phyloP scores from a whole-genome alignment of 2,113 vertebrate genomes.

The Muscicapa adusta region DNA sequence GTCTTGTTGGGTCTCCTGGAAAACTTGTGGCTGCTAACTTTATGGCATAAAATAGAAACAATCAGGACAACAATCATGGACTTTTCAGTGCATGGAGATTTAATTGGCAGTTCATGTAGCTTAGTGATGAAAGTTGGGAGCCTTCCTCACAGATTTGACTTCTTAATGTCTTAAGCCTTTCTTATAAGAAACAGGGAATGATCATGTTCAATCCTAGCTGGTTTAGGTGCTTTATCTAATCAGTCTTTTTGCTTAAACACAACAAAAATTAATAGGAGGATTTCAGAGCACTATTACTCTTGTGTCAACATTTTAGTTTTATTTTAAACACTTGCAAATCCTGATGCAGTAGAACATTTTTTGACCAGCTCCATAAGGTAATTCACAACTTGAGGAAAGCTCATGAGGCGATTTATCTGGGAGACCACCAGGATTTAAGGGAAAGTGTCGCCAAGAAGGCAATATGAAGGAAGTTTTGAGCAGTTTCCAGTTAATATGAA shows the following conservation, averaged over 20 bases:
- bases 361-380: not conserved
- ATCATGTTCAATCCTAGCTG: not conserved
- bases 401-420: accelerated
- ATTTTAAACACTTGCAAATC: not conserved
- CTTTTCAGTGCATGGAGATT: not conserved
- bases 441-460: not conserved
- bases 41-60: not conserved
- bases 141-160: not conserved
- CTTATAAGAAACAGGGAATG: not conserved
- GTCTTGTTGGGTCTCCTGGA: not conserved
- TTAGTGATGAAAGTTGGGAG: not conserved
- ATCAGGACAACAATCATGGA: not conserved
- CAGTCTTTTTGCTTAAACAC: not conserved
- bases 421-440: not conserved
- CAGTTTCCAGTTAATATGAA: not conserved
- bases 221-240: not conserved
- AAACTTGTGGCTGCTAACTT: not conserved
- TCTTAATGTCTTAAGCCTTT: not conserved
- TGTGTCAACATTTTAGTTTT: not conserved
- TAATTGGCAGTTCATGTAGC: not conserved
- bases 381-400: not conserved
- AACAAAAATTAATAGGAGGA: not conserved
- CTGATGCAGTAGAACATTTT: not conserved
- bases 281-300: not conserved
- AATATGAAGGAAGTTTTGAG: not conserved